phyloP scores from a whole-genome alignment of 1,140 invertebrate genomes.

The Drosophila kohkoa region DNA sequence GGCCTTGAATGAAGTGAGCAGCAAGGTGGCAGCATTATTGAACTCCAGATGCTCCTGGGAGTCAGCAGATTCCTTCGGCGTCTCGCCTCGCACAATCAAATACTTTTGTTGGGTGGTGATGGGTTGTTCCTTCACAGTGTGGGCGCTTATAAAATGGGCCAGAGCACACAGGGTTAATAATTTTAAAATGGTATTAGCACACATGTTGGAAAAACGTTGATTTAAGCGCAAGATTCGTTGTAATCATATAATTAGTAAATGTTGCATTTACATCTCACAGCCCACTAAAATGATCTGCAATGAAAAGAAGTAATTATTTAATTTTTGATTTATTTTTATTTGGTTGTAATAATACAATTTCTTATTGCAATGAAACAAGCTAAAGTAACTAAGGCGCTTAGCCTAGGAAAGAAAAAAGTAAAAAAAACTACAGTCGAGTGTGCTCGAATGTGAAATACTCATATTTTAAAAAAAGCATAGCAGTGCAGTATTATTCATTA shows the following conservation, averaged over 20 bases:
- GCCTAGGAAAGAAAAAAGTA: too few species aligned
- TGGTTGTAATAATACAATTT: too few species aligned
- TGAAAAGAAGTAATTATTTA: conserved; percentile 16
- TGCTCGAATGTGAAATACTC: too few species aligned
- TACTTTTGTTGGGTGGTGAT: conserved; percentile 68
- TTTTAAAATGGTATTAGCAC: conserved; percentile 64
- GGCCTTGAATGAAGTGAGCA: conserved; percentile 52
- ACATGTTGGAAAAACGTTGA: conserved; percentile 45
- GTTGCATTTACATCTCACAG: conserved; percentile 57
- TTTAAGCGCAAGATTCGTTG: conserved; percentile 4
- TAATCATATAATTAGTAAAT: background rate
- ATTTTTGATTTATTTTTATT: too few species aligned
- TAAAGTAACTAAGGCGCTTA: too few species aligned
- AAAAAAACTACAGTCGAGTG: too few species aligned
- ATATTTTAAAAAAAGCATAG: too few species aligned
- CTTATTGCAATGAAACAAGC: too few species aligned
- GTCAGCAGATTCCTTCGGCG: conserved; percentile 3
- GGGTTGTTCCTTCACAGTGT: conserved; percentile 43
- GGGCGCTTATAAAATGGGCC: conserved; percentile 71
- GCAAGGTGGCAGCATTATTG: conserved; percentile 63
- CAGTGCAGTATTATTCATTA: too few species aligned
- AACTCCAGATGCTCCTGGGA: conserved; percentile 71
- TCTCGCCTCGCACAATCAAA: conserved; percentile 71
- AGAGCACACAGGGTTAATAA: conserved; percentile 73
- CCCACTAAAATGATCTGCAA: conserved; percentile 45